phyloP scores from a whole-genome alignment of 2,888 invertebrate species.

The Asteroscopus sphinx region DNA sequence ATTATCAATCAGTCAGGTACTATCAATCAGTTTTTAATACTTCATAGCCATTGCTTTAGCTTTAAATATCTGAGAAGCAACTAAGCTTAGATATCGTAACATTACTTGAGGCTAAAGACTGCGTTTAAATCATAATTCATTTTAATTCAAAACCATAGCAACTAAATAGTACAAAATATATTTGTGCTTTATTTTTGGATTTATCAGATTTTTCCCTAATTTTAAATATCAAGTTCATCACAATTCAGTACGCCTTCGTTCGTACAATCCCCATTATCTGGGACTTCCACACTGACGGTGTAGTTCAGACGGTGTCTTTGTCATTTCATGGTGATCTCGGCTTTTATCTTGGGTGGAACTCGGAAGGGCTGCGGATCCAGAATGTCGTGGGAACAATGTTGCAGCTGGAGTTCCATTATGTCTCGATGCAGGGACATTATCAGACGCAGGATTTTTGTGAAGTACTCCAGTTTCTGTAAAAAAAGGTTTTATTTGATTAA shows the following conservation, averaged over 20 bases:
- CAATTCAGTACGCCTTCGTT: slow-evolving; percentile 28
- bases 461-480: slow-evolving; percentile 84
- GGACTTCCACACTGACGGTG: slow-evolving; percentile 64
- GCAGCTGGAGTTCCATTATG: slow-evolving; percentile 81
- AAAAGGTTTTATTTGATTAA: slow-evolving; percentile 5
- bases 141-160: too few species aligned
- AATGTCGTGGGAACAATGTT: slow-evolving; percentile 66
- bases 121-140: too few species aligned
- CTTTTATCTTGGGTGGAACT: slow-evolving; percentile 76
- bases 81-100: too few species aligned
- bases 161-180: too few species aligned
- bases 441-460: slow-evolving; percentile 82
- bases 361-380: slow-evolving; percentile 66
- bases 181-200: too few species aligned
- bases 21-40: too few species aligned
- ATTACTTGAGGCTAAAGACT: too few species aligned
- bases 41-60: too few species aligned
- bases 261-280: slow-evolving; percentile 38
- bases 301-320: slow-evolving; percentile 64
- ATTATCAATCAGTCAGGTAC: too few species aligned
- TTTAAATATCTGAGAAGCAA: too few species aligned
- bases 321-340: slow-evolving; percentile 84
- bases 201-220: too few species aligned
- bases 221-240: slow-evolving; percentile 43
- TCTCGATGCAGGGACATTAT: slow-evolving; percentile 85